Evolutionary conservation across 2,113 vertebrate species (phyloP).

Genomic region (Psilopsiagon aurifrons): DNA sequence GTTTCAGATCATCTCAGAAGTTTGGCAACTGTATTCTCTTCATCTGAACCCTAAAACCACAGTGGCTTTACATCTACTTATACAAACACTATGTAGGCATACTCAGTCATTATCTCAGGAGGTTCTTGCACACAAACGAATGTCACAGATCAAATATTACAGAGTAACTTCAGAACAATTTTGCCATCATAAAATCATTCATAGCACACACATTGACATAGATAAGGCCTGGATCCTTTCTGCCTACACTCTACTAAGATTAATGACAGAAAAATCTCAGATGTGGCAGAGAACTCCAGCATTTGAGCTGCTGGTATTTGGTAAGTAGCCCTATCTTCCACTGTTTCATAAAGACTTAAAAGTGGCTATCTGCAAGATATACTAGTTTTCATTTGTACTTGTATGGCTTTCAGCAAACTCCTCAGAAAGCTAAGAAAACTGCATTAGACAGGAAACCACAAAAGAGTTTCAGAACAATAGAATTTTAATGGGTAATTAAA

Average conservation of each 20-base stretch:
- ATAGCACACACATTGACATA: not conserved
- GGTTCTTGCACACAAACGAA: not conserved
- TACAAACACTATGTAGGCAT: not conserved
- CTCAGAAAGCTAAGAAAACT: not conserved
- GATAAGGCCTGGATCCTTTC: not conserved
- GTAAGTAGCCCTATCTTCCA: not conserved
- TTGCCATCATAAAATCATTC: not conserved
- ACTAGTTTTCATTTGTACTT: not conserved
- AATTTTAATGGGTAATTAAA: not conserved
- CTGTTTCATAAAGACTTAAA: not conserved
- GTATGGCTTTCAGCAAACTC: not conserved
- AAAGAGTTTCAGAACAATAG: not conserved
- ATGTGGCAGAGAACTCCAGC: not conserved
- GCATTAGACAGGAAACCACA: not conserved
- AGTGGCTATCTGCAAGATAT: not conserved
- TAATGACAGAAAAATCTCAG: not conserved
- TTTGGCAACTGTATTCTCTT: not conserved
- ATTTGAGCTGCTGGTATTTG: not conserved
- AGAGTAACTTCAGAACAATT: not conserved
- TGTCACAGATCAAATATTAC: not conserved
- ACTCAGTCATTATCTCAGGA: not conserved
- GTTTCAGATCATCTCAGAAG: not conserved
- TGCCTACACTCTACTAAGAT: not conserved
- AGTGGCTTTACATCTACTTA: not conserved
- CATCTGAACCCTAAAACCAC: not conserved